These are phyloP conservation scores for Stomatorhinus ivindoensis DNA, from an alignment of 2,113 vertebrate genomes.

Conservation along the genomic window DNA sequence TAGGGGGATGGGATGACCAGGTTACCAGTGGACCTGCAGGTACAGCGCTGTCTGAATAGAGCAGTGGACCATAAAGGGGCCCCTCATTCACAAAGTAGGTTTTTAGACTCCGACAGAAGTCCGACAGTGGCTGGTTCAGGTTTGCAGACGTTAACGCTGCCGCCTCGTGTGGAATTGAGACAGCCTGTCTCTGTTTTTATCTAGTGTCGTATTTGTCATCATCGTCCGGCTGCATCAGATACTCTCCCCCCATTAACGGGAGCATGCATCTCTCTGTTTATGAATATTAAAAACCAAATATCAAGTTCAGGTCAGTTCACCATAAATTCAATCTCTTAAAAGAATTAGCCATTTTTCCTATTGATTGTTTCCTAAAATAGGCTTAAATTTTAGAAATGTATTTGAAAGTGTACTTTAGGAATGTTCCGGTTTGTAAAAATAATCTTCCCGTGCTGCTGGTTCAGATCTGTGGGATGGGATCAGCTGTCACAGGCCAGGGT, in stretches of 20 bases:
- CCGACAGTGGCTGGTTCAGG: background rate
- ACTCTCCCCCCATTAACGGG: background rate
- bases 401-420: background rate
- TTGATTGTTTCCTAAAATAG: background rate
- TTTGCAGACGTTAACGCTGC: background rate
- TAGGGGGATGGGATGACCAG: background rate
- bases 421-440: background rate
- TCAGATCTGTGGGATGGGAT: background rate
- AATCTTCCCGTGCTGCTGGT: background rate
- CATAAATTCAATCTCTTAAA: background rate
- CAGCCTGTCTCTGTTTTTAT: background rate
- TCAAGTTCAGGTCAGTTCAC: background rate
- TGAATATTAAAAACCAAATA: background rate
- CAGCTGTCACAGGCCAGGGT: background rate
- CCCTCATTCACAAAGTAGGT: background rate
- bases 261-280: background rate
- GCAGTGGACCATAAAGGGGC: background rate
- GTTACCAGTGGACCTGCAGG: background rate
- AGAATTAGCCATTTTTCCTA: background rate
- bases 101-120: background rate
- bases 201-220: background rate
- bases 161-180: background rate
- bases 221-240: background rate
- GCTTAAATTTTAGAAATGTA: background rate
- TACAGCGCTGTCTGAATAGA: background rate